Base-by-base conservation (phyloP, 1,140 invertebrate genomes). In the Galleria mellonella region DNA sequence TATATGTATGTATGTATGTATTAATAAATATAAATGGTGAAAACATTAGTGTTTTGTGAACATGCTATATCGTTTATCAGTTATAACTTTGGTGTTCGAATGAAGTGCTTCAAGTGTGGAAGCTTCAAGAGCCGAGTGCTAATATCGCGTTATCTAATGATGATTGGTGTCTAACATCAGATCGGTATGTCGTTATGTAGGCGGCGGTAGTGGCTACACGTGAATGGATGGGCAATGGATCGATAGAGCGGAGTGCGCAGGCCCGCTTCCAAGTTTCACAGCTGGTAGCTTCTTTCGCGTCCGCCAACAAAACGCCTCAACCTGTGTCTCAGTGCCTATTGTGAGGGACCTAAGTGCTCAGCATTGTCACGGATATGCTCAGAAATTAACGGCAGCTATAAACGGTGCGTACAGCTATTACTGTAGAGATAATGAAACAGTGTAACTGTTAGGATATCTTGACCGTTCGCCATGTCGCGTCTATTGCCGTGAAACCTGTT, bases 201-300 rank as follows among this genome's bases (percentile, higher is more conserved):
- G 75, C 70, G 79, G 67, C 28, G 37, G 60, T 66, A 72, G 62
- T 67, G 68, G 66, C 52, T 62, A 56, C 65, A 49, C 63, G 65
- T 83, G 79, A 79, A 79, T 78, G 73, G 69, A 70, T 53, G 60
- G 53, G 49, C 44, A 31, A 47, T 43, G 61, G 81, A 84, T 84
- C 81, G 77, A 84, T 84, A 74, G 43, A 72, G 69, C 81, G 51
- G 60, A 72, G 58, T 84, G 81, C 81, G 81, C 81, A 84, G 55
- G 72, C 67, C 57, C 65, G 71, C 43, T 40, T 12, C 43, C 14
- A 15, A 35, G 46, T 41, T 42, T 51, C 54, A 70, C 74, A 76
- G 76, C 72, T 75, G 74, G 59, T 48, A 40, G 58, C 64, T 53
- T 23, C 17, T 23, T n/a, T 62, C 59, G 65, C 71, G 62, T 63